Base-by-base conservation (phyloP, 2,113 vertebrate species). In the Ifrita kowaldi region DNA sequence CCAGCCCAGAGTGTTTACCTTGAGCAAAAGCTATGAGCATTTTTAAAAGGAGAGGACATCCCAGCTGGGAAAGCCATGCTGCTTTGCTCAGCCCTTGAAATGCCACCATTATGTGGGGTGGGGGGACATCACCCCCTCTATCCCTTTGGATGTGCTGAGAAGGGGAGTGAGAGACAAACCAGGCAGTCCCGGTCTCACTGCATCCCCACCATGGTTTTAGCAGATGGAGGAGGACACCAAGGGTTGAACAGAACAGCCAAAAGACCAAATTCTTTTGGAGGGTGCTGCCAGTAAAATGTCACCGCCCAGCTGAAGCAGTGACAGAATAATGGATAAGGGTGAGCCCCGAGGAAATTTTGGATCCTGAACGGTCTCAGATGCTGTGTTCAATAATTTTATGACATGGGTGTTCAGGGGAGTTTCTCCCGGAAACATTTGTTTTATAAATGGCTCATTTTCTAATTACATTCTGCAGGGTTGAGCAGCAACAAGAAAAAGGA, bases 401-500 rank as follows among this genome's bases (percentile, higher is more conserved):
- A 94, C 92, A 77, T 1, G 81, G 84, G 89, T 62, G 87, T 95
- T 94, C 87, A 85, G 93, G 95, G 96, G 81, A 95, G 95, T 95
- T 91, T 95, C 74, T 87, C 53, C 94, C 24, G 56, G 94, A 96
- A 97, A 95, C 81, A 91, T 96, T 94, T 95, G 83, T 81, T 95
- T 96, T 96, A 92, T 91, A 92, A 95, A 94, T 94, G 93, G 89
- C 81, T 96, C 86, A 23, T 94, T 97, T 95, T 94, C 89, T 97
- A 96, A 96, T 97, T 93, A 78, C 82, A n/a, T 94, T 96, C 86
- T 92, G 74, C 63, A 74, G 70, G 49, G 80, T 49, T 89, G 86
- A 95, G 78, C 17, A 77, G 90, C 67, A 90, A 84, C 33, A 50
- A 89, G 90, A 88, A 86, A 77, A 92, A 75, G 52, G 56, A 92